Conservation (phyloP, 2,888 invertebrate genomes). For the Thelaira solivaga region DNA sequence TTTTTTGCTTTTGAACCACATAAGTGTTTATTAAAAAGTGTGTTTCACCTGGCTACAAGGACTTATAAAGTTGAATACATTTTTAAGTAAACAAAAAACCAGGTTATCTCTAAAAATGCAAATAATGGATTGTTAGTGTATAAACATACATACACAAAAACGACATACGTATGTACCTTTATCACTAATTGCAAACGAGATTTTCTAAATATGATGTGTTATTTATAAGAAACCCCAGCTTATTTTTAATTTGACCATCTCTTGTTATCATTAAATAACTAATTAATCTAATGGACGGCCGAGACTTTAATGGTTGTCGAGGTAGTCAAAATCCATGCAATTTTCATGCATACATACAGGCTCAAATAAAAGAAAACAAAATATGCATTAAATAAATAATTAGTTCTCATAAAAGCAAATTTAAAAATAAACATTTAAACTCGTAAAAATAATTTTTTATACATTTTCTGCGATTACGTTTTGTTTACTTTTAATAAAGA, state of each 20-base stretch:
- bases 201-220: not conserved
- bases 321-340: not conserved
- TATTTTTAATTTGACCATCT: constrained; percentile 3
- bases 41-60: too few species aligned
- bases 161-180: too few species aligned
- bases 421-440: constrained; percentile 43
- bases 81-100: not conserved
- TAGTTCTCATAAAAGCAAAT: not conserved
- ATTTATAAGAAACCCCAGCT: not conserved
- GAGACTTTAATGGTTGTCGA: constrained; percentile 38
- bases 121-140: not conserved
- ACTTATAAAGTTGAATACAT: too few species aligned
- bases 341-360: too few species aligned
- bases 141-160: too few species aligned
- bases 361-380: not conserved
- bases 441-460: constrained; percentile 31
- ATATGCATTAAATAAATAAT: not conserved
- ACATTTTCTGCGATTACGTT: not conserved
- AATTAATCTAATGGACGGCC: constrained; percentile 16
- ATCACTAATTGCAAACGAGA: not conserved
- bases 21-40: too few species aligned
- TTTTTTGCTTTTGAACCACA: too few species aligned
- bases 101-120: not conserved
- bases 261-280: constrained; percentile 20
- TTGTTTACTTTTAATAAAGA: constrained; percentile 10